phyloP scores from a whole-genome alignment of 2,113 vertebrate genomes.

The Xyrauchen texanus region DNA sequence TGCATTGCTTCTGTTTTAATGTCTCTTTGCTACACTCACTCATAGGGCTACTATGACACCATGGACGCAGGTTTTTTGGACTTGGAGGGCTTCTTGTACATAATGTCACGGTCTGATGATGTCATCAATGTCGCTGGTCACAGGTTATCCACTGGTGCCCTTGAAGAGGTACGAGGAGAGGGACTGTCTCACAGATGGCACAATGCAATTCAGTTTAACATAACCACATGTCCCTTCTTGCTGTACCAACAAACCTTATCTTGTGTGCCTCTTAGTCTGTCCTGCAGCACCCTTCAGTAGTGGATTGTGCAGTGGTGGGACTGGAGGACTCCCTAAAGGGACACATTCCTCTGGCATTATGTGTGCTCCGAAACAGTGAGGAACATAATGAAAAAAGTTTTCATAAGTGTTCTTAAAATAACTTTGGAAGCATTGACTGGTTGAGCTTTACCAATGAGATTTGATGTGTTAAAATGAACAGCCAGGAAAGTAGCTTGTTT shows the following conservation, averaged over 20 bases:
- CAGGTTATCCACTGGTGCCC: constrained; percentile 89
- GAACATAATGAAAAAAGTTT: too few relatives aligned
- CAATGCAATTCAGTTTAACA: too few relatives aligned
- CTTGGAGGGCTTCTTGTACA: constrained; percentile 88
- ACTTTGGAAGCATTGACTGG: too few relatives aligned
- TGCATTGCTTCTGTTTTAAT: too few relatives aligned
- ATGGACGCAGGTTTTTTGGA: constrained; percentile 96
- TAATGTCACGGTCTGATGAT: constrained; percentile 93
- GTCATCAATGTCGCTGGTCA: constrained; percentile 97
- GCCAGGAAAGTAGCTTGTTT: too few relatives aligned
- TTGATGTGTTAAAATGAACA: too few relatives aligned
- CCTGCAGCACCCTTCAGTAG: constrained; percentile 81
- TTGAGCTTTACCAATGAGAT: too few relatives aligned
- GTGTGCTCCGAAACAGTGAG: constrained; percentile 88
- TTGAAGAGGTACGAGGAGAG: constrained; percentile 85
- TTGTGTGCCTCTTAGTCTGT: constrained; percentile 74
- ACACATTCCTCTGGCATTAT: constrained; percentile 87
- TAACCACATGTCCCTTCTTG: background rate
- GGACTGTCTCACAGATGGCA: background rate
- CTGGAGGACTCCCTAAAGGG: constrained; percentile 91
- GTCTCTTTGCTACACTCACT: background rate
- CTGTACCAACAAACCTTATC: background rate
- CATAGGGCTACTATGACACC: constrained; percentile 93
- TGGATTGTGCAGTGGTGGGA: constrained; percentile 94
- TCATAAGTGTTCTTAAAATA: too few relatives aligned